Conservation (phyloP, 2,888 invertebrate species). For the Cheilosia vernalis region DNA sequence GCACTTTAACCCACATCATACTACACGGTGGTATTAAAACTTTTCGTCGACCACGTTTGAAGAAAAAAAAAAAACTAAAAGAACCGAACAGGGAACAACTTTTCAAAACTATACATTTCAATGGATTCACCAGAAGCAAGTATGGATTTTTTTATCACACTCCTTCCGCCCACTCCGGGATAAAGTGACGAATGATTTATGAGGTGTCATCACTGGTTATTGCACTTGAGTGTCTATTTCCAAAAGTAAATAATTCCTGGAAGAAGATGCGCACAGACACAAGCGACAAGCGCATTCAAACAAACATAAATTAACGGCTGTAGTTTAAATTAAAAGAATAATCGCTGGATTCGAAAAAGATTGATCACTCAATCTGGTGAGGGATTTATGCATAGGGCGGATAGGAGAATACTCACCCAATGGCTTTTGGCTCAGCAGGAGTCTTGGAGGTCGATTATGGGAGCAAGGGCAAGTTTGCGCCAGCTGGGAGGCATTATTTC, state of each 20-base stretch:
- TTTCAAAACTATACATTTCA: constrained; percentile 25
- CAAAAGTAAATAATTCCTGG: constrained; percentile 64
- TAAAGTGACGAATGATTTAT: constrained; percentile 70
- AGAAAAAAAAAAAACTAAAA: constrained; percentile 21
- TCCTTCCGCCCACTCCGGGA: constrained; percentile 25
- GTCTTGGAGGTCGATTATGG: constrained; percentile 4
- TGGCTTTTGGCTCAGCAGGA: constrained; percentile 35
- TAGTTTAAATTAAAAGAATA: constrained; percentile 74
- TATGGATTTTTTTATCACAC: constrained; percentile 52
- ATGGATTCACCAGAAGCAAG: constrained; percentile 50
- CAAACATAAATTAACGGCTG: constrained; percentile 69
- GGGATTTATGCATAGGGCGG: constrained; percentile 64
- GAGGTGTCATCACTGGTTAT: constrained; percentile 73
- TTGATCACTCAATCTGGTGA: constrained; percentile 72
- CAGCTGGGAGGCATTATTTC: constrained; percentile 67
- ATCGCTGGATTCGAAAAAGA: constrained; percentile 68
- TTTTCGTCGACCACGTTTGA: too few species aligned
- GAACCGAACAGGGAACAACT: constrained; percentile 9
- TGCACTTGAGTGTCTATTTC: constrained; percentile 72
- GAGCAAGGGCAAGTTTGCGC: constrained; percentile 47
- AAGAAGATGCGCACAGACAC: constrained; percentile 17
- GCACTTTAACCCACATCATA: too few species aligned
- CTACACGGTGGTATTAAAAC: too few species aligned
- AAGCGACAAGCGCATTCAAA: constrained; percentile 20
- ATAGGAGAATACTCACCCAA: constrained; percentile 14